Evolutionary conservation across 2,797 vertebrate genomes (phyloP).

Genomic region (Prionace glauca): DNA sequence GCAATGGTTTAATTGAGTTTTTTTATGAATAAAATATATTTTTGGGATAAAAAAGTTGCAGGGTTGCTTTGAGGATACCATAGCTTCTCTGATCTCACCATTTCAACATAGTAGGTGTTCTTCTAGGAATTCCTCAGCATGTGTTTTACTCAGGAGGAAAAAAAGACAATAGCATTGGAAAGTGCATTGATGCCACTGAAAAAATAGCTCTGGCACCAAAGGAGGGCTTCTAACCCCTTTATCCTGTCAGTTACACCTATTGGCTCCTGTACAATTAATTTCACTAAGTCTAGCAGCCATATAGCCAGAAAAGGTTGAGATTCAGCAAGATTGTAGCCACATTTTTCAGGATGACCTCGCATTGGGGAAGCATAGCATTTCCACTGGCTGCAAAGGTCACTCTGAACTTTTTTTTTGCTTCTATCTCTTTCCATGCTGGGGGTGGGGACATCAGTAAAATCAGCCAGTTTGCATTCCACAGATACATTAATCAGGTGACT

Average conservation of each 20-base stretch:
- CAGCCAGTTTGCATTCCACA: neutral
- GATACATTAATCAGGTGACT: conserved; percentile 9
- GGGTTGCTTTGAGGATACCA: neutral
- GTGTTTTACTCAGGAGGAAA: neutral
- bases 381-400: neutral
- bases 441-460: neutral
- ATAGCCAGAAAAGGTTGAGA: neutral
- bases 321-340: neutral
- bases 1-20: no score
- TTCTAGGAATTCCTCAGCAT: neutral
- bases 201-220: neutral
- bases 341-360: neutral
- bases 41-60: neutral
- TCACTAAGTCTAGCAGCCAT: neutral
- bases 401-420: neutral
- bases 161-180: neutral
- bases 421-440: neutral
- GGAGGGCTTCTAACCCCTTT: conserved; percentile 3
- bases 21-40: no score
- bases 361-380: neutral
- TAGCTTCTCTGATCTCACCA: no score
- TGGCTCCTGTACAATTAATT: neutral
- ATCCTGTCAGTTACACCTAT: neutral
- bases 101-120: neutral
- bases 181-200: neutral